Evolutionary conservation across 2,888 invertebrate species (phyloP), one percentile per base, ranked within the genome.

Genomic region (Periphyllus acericola): DNA sequence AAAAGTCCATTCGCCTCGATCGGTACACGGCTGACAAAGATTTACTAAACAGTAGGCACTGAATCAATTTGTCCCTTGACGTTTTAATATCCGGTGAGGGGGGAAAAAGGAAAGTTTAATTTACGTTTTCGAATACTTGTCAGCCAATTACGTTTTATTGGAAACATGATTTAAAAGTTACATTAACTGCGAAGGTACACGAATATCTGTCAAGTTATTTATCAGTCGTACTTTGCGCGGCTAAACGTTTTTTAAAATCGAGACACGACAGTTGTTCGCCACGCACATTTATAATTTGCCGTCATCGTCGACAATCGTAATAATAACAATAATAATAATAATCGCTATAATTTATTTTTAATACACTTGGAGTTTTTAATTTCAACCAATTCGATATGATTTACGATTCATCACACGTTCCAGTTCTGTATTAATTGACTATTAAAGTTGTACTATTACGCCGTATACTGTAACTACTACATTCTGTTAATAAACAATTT

Each of bases 41-140:
- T 21, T 21, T 19, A 36, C 74, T 21, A 25, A 74, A 74, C 74
- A 25, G n/a, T 34, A 82, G 46, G 11, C 21, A 66, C 32, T 76
- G 80, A 82, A 82, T 71, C 76, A 83, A 81, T 71, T 83, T 83
- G 60, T 83, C 46, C 19, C 36, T 29, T 29, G 60, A 88, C 86
- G n/a, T 79, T 79, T 81, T 87, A 89, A 89, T 89, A 82, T 80
- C 74, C 72, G 76, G 78, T 46, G 32, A 52, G 3, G 9, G 46
- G 79, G 55, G 52, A 88, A 68, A 34, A 40, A 29, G n/a, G 75
- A n/a, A 32, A 32, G 55, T 40, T 46, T 68, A 46, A 82, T 71
- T 32, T 82, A 32, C 71, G 46, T 52, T 52, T 71, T 71, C 82
- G 46, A 81, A 81, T 46, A 80, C 60, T 80, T 79, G 79, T 36